A percentile compares a stretch with the other conserved stretches of the same genome.
phyloP scores from a whole-genome alignment of 2,888 invertebrate genomes.

The Pecten maximus region DNA sequence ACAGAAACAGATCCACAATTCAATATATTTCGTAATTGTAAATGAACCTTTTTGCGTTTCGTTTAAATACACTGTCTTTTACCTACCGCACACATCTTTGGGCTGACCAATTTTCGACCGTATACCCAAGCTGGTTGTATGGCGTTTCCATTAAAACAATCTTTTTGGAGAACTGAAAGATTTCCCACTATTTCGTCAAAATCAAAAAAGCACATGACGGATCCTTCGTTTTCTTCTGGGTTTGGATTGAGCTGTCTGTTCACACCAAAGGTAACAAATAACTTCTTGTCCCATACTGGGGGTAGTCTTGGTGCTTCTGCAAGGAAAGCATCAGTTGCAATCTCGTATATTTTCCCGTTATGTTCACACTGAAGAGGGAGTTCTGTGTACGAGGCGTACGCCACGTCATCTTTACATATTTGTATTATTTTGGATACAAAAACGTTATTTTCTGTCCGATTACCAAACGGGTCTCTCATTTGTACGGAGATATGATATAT shows the following conservation, averaged over 20 bases:
- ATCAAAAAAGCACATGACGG: constrained; percentile 51
- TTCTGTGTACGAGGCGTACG: constrained; percentile 52
- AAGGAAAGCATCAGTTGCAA: constrained; percentile 49
- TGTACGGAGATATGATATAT: constrained; percentile 54
- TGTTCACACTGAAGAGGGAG: constrained; percentile 48
- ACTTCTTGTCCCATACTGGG: not conserved
- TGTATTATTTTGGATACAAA: constrained; percentile 52
- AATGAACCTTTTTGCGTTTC: too few species aligned
- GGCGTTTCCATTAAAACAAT: constrained; percentile 47
- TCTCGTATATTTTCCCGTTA: constrained; percentile 42
- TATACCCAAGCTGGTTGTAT: constrained; percentile 48
- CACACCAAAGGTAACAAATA: constrained; percentile 52
- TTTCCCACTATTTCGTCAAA: constrained; percentile 42
- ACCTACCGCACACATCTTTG: constrained; percentile 43
- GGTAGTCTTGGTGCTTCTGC: not conserved
- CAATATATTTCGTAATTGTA: too few species aligned
- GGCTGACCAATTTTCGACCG: constrained; percentile 34
- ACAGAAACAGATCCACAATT: too few species aligned
- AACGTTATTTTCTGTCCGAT: constrained; percentile 1
- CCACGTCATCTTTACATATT: constrained; percentile 50
- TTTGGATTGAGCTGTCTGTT: constrained; percentile 25
- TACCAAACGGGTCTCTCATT: constrained; percentile 48
- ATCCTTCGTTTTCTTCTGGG: constrained; percentile 39
- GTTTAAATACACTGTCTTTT: too few species aligned
- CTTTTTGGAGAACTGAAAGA: constrained; percentile 42